Conservation (phyloP, 2,113 vertebrate species). For the Labeo catla region DNA sequence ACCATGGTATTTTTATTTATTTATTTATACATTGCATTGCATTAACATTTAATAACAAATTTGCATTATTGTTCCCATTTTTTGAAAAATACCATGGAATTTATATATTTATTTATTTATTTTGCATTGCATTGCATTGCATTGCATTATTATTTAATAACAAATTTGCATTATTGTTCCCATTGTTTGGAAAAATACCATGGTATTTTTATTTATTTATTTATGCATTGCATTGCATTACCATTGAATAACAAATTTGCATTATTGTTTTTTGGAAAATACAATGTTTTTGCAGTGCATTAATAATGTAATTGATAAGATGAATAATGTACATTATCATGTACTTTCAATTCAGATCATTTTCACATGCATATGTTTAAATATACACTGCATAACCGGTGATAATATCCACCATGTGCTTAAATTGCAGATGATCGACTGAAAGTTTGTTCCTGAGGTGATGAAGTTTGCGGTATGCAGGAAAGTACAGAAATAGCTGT, state of each 20-base stretch:
- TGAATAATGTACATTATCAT: neutral
- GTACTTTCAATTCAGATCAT: neutral
- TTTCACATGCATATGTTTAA: neutral
- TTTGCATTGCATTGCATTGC: too few relatives aligned
- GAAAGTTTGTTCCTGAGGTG: neutral
- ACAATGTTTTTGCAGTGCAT: too few relatives aligned
- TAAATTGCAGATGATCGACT: neutral
- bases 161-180: neutral
- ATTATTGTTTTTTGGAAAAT: neutral
- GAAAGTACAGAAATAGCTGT: constrained; percentile 1
- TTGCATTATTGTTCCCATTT: neutral
- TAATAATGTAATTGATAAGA: too few relatives aligned
- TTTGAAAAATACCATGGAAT: too few relatives aligned
- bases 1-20: neutral
- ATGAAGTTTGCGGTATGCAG: neutral
- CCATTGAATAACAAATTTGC: too few relatives aligned
- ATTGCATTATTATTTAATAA: neutral
- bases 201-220: neutral
- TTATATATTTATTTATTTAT: too few relatives aligned
- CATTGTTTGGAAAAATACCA: neutral
- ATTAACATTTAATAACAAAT: too few relatives aligned
- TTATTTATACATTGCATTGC: too few relatives aligned
- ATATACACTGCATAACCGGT: neutral
- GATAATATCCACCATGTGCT: neutral
- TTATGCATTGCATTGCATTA: too few relatives aligned